These are phyloP conservation scores for Hiodon alosoides DNA, from an alignment of 2,113 vertebrate genomes.

Conservation along the genomic window DNA sequence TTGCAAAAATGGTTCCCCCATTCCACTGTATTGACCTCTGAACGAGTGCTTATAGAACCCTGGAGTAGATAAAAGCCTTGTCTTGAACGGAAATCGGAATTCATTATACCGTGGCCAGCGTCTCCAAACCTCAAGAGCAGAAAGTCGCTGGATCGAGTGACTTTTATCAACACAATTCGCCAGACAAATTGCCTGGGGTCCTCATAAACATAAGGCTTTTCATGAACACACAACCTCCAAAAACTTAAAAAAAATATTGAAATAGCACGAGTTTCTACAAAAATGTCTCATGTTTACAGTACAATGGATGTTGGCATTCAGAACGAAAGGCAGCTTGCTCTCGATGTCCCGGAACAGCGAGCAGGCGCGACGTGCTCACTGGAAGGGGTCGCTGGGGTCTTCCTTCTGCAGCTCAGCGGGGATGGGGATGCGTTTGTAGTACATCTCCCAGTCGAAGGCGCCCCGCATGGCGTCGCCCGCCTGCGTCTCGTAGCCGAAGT, in stretches of 20 bases:
- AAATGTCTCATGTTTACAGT: too few relatives aligned
- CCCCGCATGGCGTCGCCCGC: conserved; percentile 95
- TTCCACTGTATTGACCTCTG: conserved; percentile 35
- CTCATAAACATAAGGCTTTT: too few relatives aligned
- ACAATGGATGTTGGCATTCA: background rate
- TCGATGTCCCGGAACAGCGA: too few relatives aligned
- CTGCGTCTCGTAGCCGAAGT: conserved; percentile 93
- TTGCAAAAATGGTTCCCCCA: conserved; percentile 28
- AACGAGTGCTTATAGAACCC: background rate
- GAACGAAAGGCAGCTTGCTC: background rate
- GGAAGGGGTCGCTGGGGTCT: conserved; percentile 90
- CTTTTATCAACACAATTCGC: too few relatives aligned
- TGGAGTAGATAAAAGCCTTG: conserved; percentile 9
- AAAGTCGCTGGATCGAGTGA: background rate
- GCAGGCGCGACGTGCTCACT: conserved; percentile 67
- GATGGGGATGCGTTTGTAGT: conserved; percentile 95
- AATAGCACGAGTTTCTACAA: too few relatives aligned
- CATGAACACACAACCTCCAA: too few relatives aligned
- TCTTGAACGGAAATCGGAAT: conserved; percentile 9
- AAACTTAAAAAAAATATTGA: too few relatives aligned
- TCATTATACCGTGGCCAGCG: background rate
- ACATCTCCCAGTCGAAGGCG: conserved; percentile 99
- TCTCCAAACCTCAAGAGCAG: background rate
- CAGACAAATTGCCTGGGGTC: too few relatives aligned
- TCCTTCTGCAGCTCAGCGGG: conserved; percentile 78